These are phyloP conservation scores for Petaurus breviceps DNA, from an alignment of 2,113 vertebrate species.

Conservation along the genomic window DNA sequence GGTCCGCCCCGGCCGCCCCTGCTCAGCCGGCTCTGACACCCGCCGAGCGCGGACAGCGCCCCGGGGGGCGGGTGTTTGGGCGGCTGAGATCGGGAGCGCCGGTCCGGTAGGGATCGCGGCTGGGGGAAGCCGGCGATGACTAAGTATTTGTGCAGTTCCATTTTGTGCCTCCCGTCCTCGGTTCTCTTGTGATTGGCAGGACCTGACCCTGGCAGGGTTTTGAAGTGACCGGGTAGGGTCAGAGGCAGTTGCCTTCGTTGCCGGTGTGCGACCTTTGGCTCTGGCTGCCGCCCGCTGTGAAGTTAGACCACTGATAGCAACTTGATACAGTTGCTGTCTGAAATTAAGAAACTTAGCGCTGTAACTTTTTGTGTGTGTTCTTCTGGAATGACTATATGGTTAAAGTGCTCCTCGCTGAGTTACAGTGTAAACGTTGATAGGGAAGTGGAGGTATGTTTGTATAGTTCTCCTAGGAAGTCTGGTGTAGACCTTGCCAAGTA, in stretches of 20 bases:
- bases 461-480: neutral
- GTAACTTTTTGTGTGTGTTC: slow-evolving; percentile 8
- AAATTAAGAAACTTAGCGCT: neutral
- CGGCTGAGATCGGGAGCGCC: slow-evolving; percentile 39
- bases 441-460: neutral
- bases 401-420: slow-evolving; percentile 1
- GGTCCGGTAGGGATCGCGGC: neutral
- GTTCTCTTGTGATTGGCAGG: slow-evolving; percentile 25
- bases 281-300: neutral
- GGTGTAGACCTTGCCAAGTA: neutral
- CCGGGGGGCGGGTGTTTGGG: too few relatives aligned
- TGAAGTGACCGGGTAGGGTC: slow-evolving; percentile 38
- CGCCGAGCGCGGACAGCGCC: neutral
- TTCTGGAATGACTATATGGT: neutral
- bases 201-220: slow-evolving; percentile 11
- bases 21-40: neutral
- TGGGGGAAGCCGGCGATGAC: slow-evolving; percentile 66
- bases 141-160: slow-evolving; percentile 70
- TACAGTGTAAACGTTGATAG: slow-evolving; percentile 9
- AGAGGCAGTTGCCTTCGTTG: slow-evolving; percentile 52
- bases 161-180: slow-evolving; percentile 41
- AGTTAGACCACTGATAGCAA: slow-evolving; percentile 21
- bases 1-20: neutral
- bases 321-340: neutral
- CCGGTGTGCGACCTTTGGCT: slow-evolving; percentile 30